Base-by-base conservation (phyloP, 2,113 vertebrate species). In the Agelaius tricolor region DNA sequence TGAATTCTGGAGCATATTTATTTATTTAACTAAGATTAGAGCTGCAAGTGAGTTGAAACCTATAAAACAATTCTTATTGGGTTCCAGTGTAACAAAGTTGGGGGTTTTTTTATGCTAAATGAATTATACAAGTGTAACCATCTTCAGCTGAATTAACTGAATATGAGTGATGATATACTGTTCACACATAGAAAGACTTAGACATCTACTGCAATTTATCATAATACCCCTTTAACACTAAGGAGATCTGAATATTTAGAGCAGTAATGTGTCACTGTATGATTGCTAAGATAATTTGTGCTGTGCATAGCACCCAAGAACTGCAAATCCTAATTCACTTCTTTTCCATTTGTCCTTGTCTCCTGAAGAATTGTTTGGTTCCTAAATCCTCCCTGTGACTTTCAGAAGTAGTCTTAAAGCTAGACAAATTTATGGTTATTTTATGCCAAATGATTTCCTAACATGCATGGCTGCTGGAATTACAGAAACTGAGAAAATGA, bases 281-380 rank as follows among this genome's bases (percentile, higher is more conserved):
- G 74, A 89, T 68, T 91, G 74, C n/a, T 85, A 61, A 73, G 77
- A 87, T 68, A 91, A 79, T 68, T 79, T 73, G 41, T 68, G 43
- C 27, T 65, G 9, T 73, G 15, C 62, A 14, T 24, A 90, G 33
- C 27, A 79, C 52, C 24, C 39, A 89, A 55, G 35, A 88, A 54
- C 44, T 61, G 41, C 49, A 92, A 94, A 90, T 44, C 35, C 27
- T 65, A 35, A 57, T 72, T 84, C 44, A 61, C 22, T 93, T 95
- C 67, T 86, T 59, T 96, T 81, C 37, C 86, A 41, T 90, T 94
- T 95, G 55, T 81, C 85, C 85, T 95, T 75, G 31, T 84, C 57
- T 75, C 22, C 43, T 65, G 54, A 90, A 86, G 35, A 91, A 75
- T 72, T 12, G 7, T 90, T 90, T 68, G 31, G 47, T 68, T 90